Conservation (phyloP, 2,113 vertebrate genomes). For the Montifringilla adamsi region DNA sequence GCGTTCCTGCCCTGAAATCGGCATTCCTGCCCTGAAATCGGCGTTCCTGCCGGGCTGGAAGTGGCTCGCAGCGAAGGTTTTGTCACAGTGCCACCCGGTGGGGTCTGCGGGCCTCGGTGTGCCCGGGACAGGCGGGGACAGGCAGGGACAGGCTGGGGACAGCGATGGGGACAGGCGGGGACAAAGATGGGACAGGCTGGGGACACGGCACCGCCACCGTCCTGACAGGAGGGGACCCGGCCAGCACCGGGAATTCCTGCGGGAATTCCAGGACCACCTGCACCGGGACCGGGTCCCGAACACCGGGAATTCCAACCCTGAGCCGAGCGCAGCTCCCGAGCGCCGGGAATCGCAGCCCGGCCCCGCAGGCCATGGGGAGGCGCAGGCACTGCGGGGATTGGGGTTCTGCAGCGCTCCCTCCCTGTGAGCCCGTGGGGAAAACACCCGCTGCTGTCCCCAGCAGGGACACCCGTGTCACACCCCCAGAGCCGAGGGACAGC, state of each 20-base stretch:
- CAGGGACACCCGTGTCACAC: no score
- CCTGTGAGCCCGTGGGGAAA: not conserved
- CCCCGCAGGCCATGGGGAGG: not conserved
- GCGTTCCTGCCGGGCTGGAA: not conserved
- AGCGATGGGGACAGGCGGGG: no score
- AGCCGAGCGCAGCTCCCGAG: fast-evolving
- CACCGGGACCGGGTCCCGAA: no score
- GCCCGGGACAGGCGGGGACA: not conserved
- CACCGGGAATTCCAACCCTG: no score
- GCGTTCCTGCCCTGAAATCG: not conserved
- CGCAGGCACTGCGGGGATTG: fast-evolving
- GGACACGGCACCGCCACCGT: not conserved
- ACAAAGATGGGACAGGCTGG: no score
- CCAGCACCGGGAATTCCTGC: no score
- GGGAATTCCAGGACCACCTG: no score
- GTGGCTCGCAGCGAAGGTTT: not conserved
- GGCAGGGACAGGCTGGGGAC: no score
- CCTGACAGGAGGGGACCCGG: no score
- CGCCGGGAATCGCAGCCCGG: no score
- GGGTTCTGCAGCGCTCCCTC: not conserved
- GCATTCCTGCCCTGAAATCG: not conserved
- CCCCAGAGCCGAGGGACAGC: no score
- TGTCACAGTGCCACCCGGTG: conserved; percentile 49
- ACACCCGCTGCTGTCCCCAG: not conserved
- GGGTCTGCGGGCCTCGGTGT: not conserved